Evolutionary conservation across 2,797 vertebrate species (phyloP).

Genomic region (Adelosebastes latens): DNA sequence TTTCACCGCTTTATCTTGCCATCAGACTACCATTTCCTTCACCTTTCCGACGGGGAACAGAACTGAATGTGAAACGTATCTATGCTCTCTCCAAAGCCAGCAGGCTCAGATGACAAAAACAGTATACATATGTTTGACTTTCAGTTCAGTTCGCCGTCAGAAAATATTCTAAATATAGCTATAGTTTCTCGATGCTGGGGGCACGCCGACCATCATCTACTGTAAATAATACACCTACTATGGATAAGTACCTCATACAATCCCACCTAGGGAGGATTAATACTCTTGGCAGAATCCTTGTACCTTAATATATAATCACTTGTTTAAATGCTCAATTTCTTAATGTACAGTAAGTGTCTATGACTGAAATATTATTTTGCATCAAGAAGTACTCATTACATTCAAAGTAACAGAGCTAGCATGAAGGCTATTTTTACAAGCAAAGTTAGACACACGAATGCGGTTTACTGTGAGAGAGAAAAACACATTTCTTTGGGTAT

Average conservation of each 20-base stretch:
- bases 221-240: no score
- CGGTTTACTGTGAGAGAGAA: background rate
- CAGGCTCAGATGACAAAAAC: no score
- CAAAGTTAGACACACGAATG: background rate
- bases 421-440: background rate
- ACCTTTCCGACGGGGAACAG: no score
- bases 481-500: background rate
- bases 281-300: background rate
- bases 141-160: no score
- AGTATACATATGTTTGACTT: no score
- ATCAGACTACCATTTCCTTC: no score
- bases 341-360: background rate
- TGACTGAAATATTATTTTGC: background rate
- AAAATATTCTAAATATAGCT: no score
- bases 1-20: no score
- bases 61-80: no score
- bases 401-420: background rate
- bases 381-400: background rate
- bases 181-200: no score
- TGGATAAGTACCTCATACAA: no score
- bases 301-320: background rate
- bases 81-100: no score
- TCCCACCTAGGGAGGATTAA: background rate
- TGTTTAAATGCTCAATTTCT: background rate
- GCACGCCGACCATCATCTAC: accelerated